phyloP scores from a whole-genome alignment of 2,888 invertebrate genomes.

The Galerucella nymphaeae region DNA sequence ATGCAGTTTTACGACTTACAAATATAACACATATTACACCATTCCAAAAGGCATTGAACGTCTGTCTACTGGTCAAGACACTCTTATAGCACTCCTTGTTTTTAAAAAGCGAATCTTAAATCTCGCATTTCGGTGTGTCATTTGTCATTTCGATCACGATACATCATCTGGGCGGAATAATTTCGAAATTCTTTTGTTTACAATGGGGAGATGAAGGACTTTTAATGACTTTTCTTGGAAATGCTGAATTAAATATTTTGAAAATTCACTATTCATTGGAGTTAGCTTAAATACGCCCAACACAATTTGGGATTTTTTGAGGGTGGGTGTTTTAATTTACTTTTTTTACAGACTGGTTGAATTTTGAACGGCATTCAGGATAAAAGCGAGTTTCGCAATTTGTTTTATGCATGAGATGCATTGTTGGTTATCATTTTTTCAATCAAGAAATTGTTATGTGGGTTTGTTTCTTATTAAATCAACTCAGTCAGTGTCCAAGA shows the following conservation, averaged over 20 bases:
- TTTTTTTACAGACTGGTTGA: constrained; percentile 2
- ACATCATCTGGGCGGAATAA: constrained; percentile 27
- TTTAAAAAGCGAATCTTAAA: not conserved
- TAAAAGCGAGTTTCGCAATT: not conserved
- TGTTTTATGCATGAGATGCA: not conserved
- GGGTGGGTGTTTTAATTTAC: not conserved
- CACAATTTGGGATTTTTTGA: not conserved
- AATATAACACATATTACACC: not conserved
- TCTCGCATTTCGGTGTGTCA: constrained; percentile 8
- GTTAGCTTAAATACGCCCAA: constrained; percentile 1
- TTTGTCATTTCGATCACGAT: constrained; percentile 24
- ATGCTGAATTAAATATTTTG: constrained; percentile 14
- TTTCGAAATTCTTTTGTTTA: constrained; percentile 14
- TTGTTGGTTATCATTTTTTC: not conserved
- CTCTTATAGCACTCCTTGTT: constrained; percentile 13
- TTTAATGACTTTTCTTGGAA: constrained; percentile 13
- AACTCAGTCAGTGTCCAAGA: no score
- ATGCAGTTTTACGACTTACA: constrained; percentile 2
- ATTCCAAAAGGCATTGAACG: constrained; percentile 20
- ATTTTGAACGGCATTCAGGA: not conserved
- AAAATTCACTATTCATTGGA: constrained; percentile 17
- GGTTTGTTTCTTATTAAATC: not conserved
- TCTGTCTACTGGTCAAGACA: constrained; percentile 21
- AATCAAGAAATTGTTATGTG: not conserved
- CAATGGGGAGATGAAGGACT: not conserved